These are phyloP conservation scores for Trogon melanurus DNA, from an alignment of 2,113 vertebrate species.

Conservation along the genomic window DNA sequence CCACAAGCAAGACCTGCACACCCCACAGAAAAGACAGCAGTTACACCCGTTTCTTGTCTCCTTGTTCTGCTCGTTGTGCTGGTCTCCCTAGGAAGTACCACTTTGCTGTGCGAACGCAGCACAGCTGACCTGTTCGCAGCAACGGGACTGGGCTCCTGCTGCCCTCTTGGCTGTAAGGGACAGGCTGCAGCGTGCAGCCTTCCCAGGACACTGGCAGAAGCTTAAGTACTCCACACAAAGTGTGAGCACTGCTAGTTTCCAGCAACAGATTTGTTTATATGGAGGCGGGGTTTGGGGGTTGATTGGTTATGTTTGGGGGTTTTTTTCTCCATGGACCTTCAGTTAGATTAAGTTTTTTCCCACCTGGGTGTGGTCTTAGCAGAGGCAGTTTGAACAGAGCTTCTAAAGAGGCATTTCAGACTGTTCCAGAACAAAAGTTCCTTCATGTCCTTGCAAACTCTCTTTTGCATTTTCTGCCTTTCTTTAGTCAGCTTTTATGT, in stretches of 20 bases:
- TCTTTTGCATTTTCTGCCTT: neutral
- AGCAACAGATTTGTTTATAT: neutral
- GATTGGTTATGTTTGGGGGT: neutral
- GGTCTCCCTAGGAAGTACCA: neutral
- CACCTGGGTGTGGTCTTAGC: neutral
- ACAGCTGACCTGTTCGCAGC: neutral
- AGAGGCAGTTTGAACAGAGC: neutral
- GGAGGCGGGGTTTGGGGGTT: neutral
- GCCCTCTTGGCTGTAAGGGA: neutral
- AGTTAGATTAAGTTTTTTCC: neutral
- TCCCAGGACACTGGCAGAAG: neutral
- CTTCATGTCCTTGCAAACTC: neutral
- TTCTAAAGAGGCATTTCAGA: neutral
- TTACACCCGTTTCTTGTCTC: neutral
- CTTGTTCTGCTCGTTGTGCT: neutral
- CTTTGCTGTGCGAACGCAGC: neutral
- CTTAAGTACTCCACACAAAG: neutral
- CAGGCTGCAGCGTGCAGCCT: neutral
- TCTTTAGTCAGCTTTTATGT: neutral
- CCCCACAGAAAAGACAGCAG: neutral
- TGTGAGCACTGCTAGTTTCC: neutral
- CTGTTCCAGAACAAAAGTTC: neutral
- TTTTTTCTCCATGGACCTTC: neutral
- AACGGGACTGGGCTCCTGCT: neutral
- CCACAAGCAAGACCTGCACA: neutral